Evolutionary conservation across 2,113 vertebrate species (phyloP), one percentile per base, ranked within the genome.

Genomic region (Mungos mungo): DNA sequence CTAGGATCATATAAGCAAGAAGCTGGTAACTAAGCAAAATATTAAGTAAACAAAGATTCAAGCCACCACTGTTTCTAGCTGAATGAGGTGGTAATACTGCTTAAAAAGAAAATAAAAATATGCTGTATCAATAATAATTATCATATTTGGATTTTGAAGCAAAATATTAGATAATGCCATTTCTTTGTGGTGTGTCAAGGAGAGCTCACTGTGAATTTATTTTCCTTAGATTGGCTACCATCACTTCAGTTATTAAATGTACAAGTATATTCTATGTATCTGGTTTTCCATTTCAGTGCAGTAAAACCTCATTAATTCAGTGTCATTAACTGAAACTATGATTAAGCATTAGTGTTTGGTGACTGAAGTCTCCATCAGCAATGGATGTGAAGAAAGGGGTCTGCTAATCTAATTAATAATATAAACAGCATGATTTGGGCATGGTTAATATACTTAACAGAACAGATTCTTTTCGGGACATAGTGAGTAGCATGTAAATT

Each of bases 221-320:
- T 94, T 97, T 84, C 76, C 27, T 91, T 74, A 45, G 3, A 15
- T 93, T 81, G 92, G 35, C 72, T 82, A 60, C n/a, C 15, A 23
- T 65, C 33, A 25, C 29, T 88, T 65, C 47, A 86, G 18, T 69
- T 74, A 41, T 83, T 89, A 63, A 1, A 8, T 68, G 52, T 54
- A 18, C 16, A 54, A 60, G 74, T 31, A 77, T 65, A 41, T 84
- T 89, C 72, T 5, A 3, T 54, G 27, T 72, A 79, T 93, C 60
- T 50, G 47, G 31, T 72, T 90, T 95, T 83, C n/a, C 12, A 18
- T 90, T 81, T 89, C 18, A 88, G 81, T 77, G 9, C 27, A 89
- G 31, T 72, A 82, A 90, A 91, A 80, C 66, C 86, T 81, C 47
- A 83, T 90, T 94, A 93, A 88, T 84, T 92, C 69, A 96, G 6